Evolutionary conservation across 2,888 invertebrate genomes (phyloP), one percentile per base, ranked within the genome.

Genomic region (Pegoplata infirma): DNA sequence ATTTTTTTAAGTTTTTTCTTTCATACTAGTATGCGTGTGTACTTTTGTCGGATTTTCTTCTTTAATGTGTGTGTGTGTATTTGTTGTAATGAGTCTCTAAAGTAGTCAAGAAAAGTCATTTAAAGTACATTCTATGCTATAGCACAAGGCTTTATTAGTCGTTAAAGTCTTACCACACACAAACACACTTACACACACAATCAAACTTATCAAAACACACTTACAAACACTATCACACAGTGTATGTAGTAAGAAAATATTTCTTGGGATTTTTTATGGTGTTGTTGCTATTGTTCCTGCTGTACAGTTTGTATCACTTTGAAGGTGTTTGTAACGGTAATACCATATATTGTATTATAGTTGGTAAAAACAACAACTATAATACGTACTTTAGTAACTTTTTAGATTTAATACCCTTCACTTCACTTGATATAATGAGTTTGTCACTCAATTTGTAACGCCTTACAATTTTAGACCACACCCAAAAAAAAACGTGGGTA

Each of bases 71-170:
- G 66, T 67, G 51, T 47, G 7, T 53, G 67, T 72, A 66, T 79
- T 71, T 67, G 51, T 23, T 25, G 46, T 79, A 79, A 75, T 79
- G 67, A 75, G 79, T 75, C 75, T 67, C 71, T 71, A 63, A 75
- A 75, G 79, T 79, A 79, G 71, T 67, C 71, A 72, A 75, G 75
- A 71, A 66, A 75, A 75, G 61, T 56, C 28, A 66, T 75, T 79
- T 59, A 53, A 74, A 64, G 66, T 55, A 61, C 59, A 46, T 72
- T 63, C 23, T 58, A 55, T 17, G 32, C 21, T 63, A 28, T 63
- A 59, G 69, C 53, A 66, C 53, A 73, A 61, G 74, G 55, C 74
- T 78, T 78, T 78, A 78, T 74, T 74, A 74, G 74, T 71, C 74
- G 74, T 78, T 78, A 66, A 69, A 74, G 53, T 64, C 74, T 69